phyloP scores from a whole-genome alignment of 2,113 vertebrate genomes.

The Periophthalmodon schlosseri region DNA sequence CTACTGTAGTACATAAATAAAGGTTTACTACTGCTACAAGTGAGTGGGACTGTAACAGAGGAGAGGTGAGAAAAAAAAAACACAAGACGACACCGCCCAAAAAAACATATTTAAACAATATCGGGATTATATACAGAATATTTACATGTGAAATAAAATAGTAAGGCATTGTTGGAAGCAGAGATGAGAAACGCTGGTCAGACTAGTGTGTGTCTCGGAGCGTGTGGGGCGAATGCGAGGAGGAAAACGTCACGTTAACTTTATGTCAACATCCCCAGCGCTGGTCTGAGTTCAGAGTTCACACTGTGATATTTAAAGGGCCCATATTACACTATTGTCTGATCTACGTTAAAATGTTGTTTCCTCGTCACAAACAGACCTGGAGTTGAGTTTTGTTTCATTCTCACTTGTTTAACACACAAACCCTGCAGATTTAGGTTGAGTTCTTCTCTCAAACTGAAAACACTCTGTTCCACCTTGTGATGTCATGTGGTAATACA shows the following conservation, averaged over 20 bases:
- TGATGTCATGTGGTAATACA: no score
- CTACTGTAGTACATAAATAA: background rate
- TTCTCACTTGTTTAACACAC: no score
- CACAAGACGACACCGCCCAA: background rate
- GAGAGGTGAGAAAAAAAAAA: background rate
- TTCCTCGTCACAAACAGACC: no score
- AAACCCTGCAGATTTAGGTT: no score
- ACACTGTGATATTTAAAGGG: constrained; percentile 70
- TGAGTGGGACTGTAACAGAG: background rate
- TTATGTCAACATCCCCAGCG: constrained; percentile 66
- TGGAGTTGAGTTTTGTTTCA: no score
- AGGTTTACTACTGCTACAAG: background rate
- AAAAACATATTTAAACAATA: background rate
- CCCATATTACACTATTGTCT: no score
- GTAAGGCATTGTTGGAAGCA: constrained; percentile 1
- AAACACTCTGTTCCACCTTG: no score
- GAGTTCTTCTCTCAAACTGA: no score
- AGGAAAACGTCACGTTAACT: constrained; percentile 72
- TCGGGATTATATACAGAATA: background rate
- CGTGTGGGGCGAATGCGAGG: constrained; percentile 59
- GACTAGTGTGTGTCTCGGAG: constrained; percentile 37
- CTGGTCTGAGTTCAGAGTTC: constrained; percentile 66
- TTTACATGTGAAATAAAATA: background rate
- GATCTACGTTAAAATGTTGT: no score
- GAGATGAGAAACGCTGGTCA: constrained; percentile 24